Percentiles rank a stretch among this genome's conserved stretches.
These are phyloP conservation scores for Phenganax stokvisi DNA, from an alignment of 92 coral and sea anemone species.

Conservation along the genomic window DNA sequence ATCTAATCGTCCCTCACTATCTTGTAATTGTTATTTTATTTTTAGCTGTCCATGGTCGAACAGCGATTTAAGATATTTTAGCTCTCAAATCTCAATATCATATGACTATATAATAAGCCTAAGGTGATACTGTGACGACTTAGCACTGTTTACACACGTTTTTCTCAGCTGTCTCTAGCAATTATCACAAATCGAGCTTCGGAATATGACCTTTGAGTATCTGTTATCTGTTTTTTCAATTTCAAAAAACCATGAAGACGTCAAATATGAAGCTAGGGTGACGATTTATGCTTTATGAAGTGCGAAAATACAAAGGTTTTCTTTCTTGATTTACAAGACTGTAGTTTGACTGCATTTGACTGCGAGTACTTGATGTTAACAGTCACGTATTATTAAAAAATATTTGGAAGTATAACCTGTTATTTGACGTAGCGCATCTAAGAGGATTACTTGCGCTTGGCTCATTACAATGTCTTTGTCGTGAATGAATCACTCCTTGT, in stretches of 20 bases:
- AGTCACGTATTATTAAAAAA: conserved; percentile 24
- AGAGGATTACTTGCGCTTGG: neutral
- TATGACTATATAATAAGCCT: neutral
- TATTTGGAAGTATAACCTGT: neutral
- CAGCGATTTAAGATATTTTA: neutral
- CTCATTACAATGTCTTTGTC: neutral
- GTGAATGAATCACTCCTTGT: conserved; percentile 16
- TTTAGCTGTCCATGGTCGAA: neutral
- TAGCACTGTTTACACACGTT: conserved; percentile 4
- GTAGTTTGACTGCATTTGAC: neutral
- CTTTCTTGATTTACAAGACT: conserved; percentile 10
- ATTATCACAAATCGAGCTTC: conserved; percentile 1
- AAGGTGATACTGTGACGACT: conserved; percentile 11
- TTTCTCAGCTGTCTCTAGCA: neutral
- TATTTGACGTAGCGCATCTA: neutral
- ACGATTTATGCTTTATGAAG: neutral
- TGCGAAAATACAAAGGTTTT: neutral
- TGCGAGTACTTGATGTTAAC: neutral
- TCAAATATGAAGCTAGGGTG: too few species aligned
- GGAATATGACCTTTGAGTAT: neutral
- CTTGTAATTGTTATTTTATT: too few species aligned
- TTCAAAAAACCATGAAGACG: neutral
- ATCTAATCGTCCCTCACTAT: too few species aligned
- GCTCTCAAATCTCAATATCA: neutral
- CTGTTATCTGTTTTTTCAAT: neutral